Percentiles rank a stretch among this genome's conserved stretches.
Conservation (phyloP, 2,797 vertebrate species). For the Danionella dracula region DNA sequence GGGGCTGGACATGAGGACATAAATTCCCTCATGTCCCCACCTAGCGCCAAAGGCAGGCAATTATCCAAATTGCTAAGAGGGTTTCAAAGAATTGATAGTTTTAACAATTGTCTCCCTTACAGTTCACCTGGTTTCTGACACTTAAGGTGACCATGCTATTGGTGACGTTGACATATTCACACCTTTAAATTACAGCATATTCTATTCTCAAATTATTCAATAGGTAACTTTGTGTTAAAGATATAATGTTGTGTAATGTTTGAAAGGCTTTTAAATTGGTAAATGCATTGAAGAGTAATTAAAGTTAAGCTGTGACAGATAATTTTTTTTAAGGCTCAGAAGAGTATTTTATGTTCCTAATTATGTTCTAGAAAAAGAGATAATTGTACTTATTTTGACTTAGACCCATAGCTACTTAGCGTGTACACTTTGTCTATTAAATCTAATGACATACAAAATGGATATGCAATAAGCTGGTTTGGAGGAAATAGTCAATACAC, state of each 20-base stretch:
- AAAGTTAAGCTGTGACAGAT: background rate
- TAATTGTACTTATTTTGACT: no score
- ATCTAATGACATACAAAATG: no score
- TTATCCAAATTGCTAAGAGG: constrained; percentile 51
- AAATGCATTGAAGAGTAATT: background rate
- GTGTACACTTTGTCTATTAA: no score
- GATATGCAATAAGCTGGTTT: no score
- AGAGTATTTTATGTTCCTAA: no score
- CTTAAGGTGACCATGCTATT: background rate
- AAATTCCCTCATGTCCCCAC: background rate
- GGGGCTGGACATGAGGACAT: background rate
- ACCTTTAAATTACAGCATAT: background rate
- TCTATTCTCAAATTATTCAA: background rate
- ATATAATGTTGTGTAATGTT: no score
- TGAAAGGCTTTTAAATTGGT: no score
- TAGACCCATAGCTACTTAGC: no score
- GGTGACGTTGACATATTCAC: background rate
- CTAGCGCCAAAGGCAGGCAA: constrained; percentile 42
- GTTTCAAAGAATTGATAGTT: constrained; percentile 37
- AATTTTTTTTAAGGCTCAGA: no score
- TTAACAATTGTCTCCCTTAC: constrained; percentile 13
- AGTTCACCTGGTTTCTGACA: background rate
- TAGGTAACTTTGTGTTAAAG: background rate
- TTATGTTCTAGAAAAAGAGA: no score
- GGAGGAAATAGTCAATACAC: no score